Evolutionary conservation across 2,797 vertebrate species (phyloP).

Genomic region (Artibeus lituratus): DNA sequence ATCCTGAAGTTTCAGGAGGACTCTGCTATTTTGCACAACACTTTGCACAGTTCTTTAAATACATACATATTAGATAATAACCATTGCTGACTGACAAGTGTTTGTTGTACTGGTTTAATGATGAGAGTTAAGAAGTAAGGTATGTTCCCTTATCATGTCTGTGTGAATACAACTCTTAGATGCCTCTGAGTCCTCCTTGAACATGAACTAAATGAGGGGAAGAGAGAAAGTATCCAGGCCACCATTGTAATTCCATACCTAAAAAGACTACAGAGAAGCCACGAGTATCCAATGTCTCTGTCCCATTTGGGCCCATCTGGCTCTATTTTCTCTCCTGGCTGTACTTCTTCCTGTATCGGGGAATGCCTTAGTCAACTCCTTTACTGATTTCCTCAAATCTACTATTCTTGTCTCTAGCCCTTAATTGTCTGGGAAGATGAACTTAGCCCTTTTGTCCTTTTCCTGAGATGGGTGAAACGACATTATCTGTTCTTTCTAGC

Average conservation of each 20-base stretch:
- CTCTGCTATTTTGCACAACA: background rate
- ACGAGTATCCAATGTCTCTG: fast-evolving
- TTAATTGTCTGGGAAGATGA: background rate
- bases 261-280: background rate
- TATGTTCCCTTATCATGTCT: background rate
- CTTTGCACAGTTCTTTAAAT: background rate
- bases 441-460: background rate
- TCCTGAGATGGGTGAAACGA: background rate
- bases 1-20: background rate
- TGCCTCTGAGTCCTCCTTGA: background rate
- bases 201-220: background rate
- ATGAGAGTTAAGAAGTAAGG: background rate
- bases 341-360: background rate
- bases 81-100: background rate
- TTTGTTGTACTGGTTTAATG: background rate
- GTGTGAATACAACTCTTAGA: background rate
- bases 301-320: background rate
- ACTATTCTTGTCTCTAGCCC: background rate
- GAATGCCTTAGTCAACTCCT: background rate
- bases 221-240: background rate
- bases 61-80: background rate
- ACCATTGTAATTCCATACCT: background rate
- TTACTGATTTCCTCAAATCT: background rate
- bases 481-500: background rate
- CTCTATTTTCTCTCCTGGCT: background rate